Percentiles rank a stretch among this genome's conserved stretches.
phyloP scores from a whole-genome alignment of 2,797 vertebrate genomes.

The Tokudaia tokunoshimensis region DNA sequence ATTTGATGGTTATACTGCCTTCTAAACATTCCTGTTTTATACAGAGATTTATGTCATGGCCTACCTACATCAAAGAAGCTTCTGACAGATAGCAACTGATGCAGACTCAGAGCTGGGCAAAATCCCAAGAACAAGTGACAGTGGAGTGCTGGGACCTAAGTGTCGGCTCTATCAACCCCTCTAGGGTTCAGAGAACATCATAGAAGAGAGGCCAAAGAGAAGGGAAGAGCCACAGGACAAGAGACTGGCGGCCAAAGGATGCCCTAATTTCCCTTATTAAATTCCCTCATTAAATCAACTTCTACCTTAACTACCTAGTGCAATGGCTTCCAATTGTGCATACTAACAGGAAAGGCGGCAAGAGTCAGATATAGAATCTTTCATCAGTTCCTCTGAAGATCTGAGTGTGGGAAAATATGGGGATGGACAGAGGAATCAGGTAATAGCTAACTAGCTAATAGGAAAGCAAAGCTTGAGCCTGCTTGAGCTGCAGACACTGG shows the following conservation, averaged over 20 bases:
- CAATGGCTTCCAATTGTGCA: background rate
- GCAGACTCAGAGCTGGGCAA: background rate
- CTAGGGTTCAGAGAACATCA: background rate
- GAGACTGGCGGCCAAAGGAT: background rate
- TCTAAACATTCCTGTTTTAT: background rate
- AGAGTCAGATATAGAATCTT: background rate
- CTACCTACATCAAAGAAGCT: background rate
- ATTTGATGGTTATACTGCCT: background rate
- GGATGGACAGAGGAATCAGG: background rate
- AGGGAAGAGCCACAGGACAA: background rate
- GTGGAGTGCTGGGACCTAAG: background rate
- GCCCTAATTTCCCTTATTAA: background rate
- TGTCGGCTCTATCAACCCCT: background rate
- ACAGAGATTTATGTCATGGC: background rate
- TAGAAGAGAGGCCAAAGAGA: background rate
- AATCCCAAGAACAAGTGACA: background rate
- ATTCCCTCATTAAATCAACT: conserved; percentile 33
- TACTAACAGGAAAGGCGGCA: conserved; percentile 8
- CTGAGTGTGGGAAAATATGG: conserved; percentile 28
- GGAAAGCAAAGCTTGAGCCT: background rate
- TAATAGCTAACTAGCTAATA: conserved; percentile 25
- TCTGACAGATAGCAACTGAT: background rate
- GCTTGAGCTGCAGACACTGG: background rate
- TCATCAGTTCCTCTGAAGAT: conserved; percentile 37
- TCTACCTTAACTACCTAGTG: background rate